Conservation (phyloP, 1,140 invertebrate species). For the Nymphalis io region DNA sequence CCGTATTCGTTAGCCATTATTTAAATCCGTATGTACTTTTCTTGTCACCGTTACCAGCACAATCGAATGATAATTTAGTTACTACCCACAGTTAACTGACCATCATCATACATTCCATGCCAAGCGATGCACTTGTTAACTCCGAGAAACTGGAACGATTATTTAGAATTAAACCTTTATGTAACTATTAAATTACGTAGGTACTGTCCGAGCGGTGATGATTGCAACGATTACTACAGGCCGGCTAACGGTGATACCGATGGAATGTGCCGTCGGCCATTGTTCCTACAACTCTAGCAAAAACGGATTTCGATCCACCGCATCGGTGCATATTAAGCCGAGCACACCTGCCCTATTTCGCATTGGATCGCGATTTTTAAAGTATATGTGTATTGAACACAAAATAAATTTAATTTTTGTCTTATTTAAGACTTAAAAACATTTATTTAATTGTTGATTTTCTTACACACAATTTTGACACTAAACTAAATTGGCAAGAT, state of each 20-base stretch:
- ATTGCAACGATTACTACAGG: conserved; percentile 55
- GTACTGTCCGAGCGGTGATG: conserved; percentile 27
- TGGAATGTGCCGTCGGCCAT: conserved; percentile 70
- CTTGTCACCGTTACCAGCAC: background rate
- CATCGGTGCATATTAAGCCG: conserved; percentile 57
- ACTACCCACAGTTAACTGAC: background rate
- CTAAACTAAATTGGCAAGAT: too few relatives aligned
- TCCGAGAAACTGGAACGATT: background rate
- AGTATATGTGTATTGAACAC: too few relatives aligned
- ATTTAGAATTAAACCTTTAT: conserved; percentile 3
- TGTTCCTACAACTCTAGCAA: conserved; percentile 63
- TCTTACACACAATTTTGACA: too few relatives aligned
- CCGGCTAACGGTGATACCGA: conserved; percentile 63
- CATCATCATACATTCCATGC: background rate
- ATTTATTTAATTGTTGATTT: too few relatives aligned
- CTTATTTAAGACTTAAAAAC: too few relatives aligned
- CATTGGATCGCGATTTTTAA: conserved; percentile 25
- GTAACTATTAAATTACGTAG: conserved; percentile 1
- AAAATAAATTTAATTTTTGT: too few relatives aligned
- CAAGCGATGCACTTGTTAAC: background rate
- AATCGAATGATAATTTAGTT: background rate
- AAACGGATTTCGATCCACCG: conserved; percentile 59
- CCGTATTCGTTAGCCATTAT: too few relatives aligned
- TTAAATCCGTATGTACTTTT: too few relatives aligned
- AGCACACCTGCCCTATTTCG: conserved; percentile 32